phyloP scores from a whole-genome alignment of 2,888 invertebrate species.

The Epirrhoe tristata region DNA sequence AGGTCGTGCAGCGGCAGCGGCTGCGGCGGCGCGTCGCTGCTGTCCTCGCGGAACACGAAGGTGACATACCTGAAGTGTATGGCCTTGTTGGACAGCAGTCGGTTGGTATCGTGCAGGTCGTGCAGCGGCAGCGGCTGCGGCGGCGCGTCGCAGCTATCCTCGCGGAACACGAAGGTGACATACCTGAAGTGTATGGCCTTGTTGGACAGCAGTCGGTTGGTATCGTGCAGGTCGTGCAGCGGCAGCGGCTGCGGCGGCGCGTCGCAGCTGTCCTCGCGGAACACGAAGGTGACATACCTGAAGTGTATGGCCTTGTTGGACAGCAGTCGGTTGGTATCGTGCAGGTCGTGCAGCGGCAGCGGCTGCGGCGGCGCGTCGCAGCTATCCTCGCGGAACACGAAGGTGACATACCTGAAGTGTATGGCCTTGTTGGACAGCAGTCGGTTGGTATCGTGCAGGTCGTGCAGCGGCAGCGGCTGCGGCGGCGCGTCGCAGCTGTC shows the following conservation, averaged over 20 bases:
- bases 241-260: constrained; percentile 91
- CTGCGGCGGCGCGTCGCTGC: constrained; percentile 87
- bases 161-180: constrained; percentile 93
- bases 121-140: constrained; percentile 91
- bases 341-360: constrained; percentile 91
- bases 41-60: constrained; percentile 92
- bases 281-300: constrained; percentile 91
- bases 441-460: constrained; percentile 95
- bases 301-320: constrained; percentile 94
- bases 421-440: constrained; percentile 95
- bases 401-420: constrained; percentile 88
- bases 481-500: constrained; percentile 88
- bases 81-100: constrained; percentile 94
- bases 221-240: constrained; percentile 92
- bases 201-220: constrained; percentile 95
- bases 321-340: constrained; percentile 95
- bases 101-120: constrained; percentile 94
- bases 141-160: constrained; percentile 87
- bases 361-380: constrained; percentile 88
- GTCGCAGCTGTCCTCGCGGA: constrained; percentile 88
- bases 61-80: constrained; percentile 91
- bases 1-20: constrained; percentile 92
- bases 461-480: constrained; percentile 90
- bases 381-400: constrained; percentile 91
- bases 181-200: constrained; percentile 92